phyloP scores from a whole-genome alignment of 1,140 invertebrate species.

The Hermetia illucens region DNA sequence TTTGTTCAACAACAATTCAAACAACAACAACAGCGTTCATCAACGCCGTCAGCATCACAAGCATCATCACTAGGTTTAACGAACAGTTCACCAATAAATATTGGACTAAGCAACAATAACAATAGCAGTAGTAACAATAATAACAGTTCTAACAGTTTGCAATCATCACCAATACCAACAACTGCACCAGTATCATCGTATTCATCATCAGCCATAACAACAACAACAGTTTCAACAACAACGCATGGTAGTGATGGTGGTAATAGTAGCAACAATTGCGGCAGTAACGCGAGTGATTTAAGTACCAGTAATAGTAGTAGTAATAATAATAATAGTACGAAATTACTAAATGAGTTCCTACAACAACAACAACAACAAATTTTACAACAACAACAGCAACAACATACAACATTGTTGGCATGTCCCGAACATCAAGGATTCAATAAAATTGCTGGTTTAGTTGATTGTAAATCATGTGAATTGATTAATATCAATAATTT shows the following conservation, averaged over 20 bases:
- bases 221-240: background rate
- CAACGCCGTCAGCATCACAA: constrained; percentile 2
- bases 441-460: constrained; percentile 15
- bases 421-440: constrained; percentile 24
- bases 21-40: background rate
- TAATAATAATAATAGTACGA: constrained; percentile 13
- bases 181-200: constrained; percentile 3
- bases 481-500: constrained; percentile 16
- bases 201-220: constrained; percentile 8
- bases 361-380: constrained; percentile 20
- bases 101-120: constrained; percentile 2
- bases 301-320: constrained; percentile 8
- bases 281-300: constrained; percentile 9
- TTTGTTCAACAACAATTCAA: constrained; percentile 17
- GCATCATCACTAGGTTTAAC: constrained; percentile 5
- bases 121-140: constrained; percentile 8
- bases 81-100: background rate
- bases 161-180: constrained; percentile 10
- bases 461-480: constrained; percentile 27
- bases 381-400: constrained; percentile 13
- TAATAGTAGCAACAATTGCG: constrained; percentile 12
- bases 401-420: constrained; percentile 19
- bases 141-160: constrained; percentile 2
- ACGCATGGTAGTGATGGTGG: constrained; percentile 5
- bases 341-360: constrained; percentile 23